Base-by-base conservation (phyloP, 2,888 invertebrate species). In the Agrotis clavis region DNA sequence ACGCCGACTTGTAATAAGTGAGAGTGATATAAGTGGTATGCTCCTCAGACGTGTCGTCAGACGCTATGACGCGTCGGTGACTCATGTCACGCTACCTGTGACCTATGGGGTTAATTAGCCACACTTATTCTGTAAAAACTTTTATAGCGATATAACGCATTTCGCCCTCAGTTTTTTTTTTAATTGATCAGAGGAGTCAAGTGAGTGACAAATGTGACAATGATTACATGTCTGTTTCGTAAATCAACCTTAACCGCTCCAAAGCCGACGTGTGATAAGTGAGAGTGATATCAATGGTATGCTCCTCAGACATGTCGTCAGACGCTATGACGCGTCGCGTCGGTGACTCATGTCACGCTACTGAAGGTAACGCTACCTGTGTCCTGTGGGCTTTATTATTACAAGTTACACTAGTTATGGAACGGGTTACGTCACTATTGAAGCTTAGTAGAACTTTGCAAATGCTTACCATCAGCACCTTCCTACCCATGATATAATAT, bases 361-460 rank as follows among this genome's bases (percentile, higher is more conserved):
- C 35, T 9, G 47, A 59, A 51, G 57, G 19, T 9, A 30, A 62
- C 62, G 57, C 54, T 74, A 80, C 81, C 76, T 80, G 79, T 62
- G 13, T 16, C 57, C 57, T 4, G n/a, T 18, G 30, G 19, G 62
- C 57, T 53, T 62, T 65, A 77, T 64, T 64, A 30, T 30, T 30
- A 30, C 25, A 25, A 65, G 67, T 56, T 54, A 50, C 35, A 57
- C 71, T 81, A 81, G 77, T 74, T 81, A 70, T 71, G 59, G 65
- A 1, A 41, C 11, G 41, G 41, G 11, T 11, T 41, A 41, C 11
- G 41, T 41, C 41, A 41, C 7, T 5, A 11, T 9, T 11, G 11
- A 11, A 41, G 41, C 11, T 41, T 41, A 9, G 41, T 1, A 41
- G 11, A 11, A 41, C 41, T 41, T 41, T 41, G 0, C 41, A 41